phyloP scores from a whole-genome alignment of 1,140 invertebrate genomes.

The Drosophila seguyi region DNA sequence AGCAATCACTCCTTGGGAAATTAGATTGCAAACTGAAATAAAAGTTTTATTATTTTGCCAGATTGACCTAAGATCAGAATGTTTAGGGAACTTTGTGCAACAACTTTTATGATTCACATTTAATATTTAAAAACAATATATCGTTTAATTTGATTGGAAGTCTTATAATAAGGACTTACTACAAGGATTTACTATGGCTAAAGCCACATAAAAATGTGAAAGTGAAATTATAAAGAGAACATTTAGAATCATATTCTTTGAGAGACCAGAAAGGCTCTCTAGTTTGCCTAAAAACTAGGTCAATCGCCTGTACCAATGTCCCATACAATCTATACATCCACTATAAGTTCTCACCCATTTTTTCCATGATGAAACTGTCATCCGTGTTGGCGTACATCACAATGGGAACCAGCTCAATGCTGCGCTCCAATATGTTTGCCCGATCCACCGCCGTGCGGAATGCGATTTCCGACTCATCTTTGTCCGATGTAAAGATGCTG shows the following conservation, averaged over 20 bases:
- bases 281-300: background rate
- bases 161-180: too few relatives aligned
- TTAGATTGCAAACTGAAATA: constrained; percentile 86
- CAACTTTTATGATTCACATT: too few relatives aligned
- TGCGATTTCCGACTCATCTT: constrained; percentile 85
- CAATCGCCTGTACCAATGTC: background rate
- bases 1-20: constrained; percentile 89
- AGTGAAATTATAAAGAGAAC: too few relatives aligned
- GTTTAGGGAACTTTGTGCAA: too few relatives aligned
- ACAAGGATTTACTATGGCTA: too few relatives aligned
- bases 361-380: constrained; percentile 86
- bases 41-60: background rate
- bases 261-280: background rate
- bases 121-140: too few relatives aligned
- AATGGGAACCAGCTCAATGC: constrained; percentile 79
- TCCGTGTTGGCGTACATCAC: constrained; percentile 78
- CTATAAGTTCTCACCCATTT: constrained; percentile 72
- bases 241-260: background rate
- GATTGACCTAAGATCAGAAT: too few relatives aligned
- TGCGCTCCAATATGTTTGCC: constrained; percentile 85
- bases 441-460: constrained; percentile 86
- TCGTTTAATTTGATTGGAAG: too few relatives aligned
- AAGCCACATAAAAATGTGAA: too few relatives aligned
- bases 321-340: background rate
- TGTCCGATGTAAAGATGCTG: constrained; percentile 85